Evolutionary conservation across 2,113 vertebrate genomes (phyloP).

Genomic region (Ceyx melanurus): DNA sequence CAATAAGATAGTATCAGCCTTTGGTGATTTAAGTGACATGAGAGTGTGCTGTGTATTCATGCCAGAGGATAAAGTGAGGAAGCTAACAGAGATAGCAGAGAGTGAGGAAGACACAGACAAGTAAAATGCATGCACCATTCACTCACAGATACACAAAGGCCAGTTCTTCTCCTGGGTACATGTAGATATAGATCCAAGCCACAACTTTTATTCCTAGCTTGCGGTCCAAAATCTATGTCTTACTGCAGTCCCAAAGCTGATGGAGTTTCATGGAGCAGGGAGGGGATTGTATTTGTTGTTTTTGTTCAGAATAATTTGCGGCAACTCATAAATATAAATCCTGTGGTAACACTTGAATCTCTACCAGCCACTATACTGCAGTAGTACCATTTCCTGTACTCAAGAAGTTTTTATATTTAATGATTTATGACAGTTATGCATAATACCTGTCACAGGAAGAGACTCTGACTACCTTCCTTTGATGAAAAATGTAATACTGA

Average conservation of each 20-base stretch:
- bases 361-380: not conserved
- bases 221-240: not conserved
- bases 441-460: not conserved
- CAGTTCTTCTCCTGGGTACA: not conserved
- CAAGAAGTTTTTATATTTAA: not conserved
- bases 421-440: not conserved
- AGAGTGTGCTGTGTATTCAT: not conserved
- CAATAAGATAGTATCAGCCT: not conserved
- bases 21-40: not conserved
- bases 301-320: conserved; percentile 20
- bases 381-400: not conserved
- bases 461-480: not conserved
- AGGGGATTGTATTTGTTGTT: not conserved
- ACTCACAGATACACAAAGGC: not conserved
- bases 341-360: conserved; percentile 7
- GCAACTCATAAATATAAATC: conserved; percentile 32
- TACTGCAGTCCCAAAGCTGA: not conserved
- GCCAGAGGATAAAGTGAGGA: not conserved
- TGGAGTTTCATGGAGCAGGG: conserved; percentile 7
- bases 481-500: not conserved
- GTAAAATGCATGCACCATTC: not conserved
- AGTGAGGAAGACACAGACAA: not conserved
- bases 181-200: not conserved
- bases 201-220: not conserved
- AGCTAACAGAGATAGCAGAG: not conserved